phyloP scores from a whole-genome alignment of 1,140 invertebrate genomes.

The Globodera rostochiensis region DNA sequence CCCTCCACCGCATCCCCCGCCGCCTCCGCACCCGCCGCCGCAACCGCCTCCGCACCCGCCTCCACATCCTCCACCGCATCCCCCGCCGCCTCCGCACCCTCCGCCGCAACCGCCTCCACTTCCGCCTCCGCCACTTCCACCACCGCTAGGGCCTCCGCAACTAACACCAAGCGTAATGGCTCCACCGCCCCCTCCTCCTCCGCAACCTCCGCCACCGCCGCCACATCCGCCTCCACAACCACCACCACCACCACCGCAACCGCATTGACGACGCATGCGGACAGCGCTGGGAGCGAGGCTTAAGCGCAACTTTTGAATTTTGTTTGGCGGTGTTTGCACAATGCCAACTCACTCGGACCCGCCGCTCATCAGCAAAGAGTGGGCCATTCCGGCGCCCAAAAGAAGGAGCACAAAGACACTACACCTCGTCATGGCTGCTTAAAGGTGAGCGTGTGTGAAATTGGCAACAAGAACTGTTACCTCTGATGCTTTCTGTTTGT shows the following conservation, averaged over 20 bases:
- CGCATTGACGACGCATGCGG: slow-evolving; percentile 11
- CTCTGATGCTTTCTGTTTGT: background rate
- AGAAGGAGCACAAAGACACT: background rate
- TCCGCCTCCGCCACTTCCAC: background rate
- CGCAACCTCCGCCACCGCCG: too few relatives aligned
- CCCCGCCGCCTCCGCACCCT: too few relatives aligned
- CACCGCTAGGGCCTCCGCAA: slow-evolving; percentile 12
- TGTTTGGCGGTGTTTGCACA: background rate
- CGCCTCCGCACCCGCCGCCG: too few relatives aligned
- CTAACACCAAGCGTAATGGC: background rate
- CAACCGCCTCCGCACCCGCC: too few relatives aligned
- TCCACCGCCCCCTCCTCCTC: slow-evolving; percentile 5
- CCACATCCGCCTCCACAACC: too few relatives aligned
- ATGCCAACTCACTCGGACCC: background rate
- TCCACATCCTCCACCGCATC: too few relatives aligned
- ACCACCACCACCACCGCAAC: slow-evolving; percentile 13
- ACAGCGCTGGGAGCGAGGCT: background rate
- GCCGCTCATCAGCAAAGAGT: slow-evolving; percentile 6
- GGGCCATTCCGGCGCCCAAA: slow-evolving; percentile 11
- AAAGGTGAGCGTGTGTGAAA: background rate
- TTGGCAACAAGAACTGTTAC: too few relatives aligned
- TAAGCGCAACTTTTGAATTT: background rate
- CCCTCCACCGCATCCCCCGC: background rate
- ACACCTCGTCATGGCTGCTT: background rate
- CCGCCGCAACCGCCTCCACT: too few relatives aligned